Base-by-base conservation (phyloP, 2,888 invertebrate genomes). In the Ormyrus rosae region DNA sequence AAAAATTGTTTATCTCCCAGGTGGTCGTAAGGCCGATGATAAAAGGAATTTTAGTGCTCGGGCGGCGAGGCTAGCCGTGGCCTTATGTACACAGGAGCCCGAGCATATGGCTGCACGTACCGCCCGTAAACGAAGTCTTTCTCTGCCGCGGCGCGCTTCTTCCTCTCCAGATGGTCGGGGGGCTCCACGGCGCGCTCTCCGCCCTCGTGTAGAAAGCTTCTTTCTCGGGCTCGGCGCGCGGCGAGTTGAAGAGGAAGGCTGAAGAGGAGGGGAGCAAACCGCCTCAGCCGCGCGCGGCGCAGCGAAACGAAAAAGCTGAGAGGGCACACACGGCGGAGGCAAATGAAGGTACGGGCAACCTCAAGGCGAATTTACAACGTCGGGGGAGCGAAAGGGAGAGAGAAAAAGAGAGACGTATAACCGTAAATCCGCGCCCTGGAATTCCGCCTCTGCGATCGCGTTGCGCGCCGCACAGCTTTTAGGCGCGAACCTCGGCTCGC, bases 121-220 rank as follows among this genome's bases (percentile, higher is more conserved):
- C 34, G 34, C 45, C 72, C 67, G 61, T 67, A 72, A 78, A 78
- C 19, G 51, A 78, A 60, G 56, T 65, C 71, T 71, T 65, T 72
- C 71, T 64, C 45, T 34, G 34, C 34, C 34, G 34, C 34, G 34
- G 34, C 68, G 68, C 48, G 48, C 68, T 61, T 71, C 80, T 77
- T 81, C 77, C 68, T 72, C 53, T 63, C 67, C 76, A 77, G 77
- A 77, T 73, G 77, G 63, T 51, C 63, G 56, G 53, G 13, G 56
- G 53, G 13, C 51, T 61, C 51, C 13, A 11, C 46, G 60, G 19
- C 69, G 19, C 69, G n/a, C 45, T 34, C 56, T 61, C 60, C 58
- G 46, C 64, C 61, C 63, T 58, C 56, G 51, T 64, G 34, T 34
- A 34, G 34, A 34, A 34, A 34, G 34, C 34, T 34, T 34, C 34